Base-by-base conservation (phyloP, 2,113 vertebrate genomes). In the Hepsetus odoe region DNA sequence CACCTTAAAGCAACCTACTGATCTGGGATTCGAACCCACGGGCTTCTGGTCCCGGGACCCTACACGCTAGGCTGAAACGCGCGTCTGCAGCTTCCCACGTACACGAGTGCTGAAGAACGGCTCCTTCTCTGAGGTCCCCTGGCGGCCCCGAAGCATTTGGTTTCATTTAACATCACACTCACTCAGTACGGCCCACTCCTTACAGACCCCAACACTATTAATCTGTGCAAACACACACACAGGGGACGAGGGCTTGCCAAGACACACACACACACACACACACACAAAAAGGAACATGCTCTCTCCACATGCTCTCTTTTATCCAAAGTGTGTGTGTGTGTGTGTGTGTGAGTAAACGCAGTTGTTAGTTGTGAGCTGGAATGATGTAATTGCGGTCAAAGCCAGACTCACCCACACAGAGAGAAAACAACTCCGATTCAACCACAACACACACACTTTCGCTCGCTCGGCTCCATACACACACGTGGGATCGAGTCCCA, bases 391-490 rank as follows among this genome's bases (percentile, higher is more conserved):
- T 51, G 28, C 30, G 35, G 30, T 55, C 49, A n/a, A 14, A 55
- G 30, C 69, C 35, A 55, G 51, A 10, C 16, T 24, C 30, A 55
- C 51, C 51, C 20, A 55, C 51, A 55, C 51, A 4, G 51, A 51
- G 49, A 55, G 51, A 55, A 55, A 55, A 55, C 51, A 55, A 55
- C 24, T 68, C 24, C 22, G 5, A 55, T n/a, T 9, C 46, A n/a
- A 22, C 3, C 22, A 18, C 66, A 46, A 40, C 70, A 40, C 33
- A 40, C 55, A 73, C 72, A 49, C 72, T 22, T 55, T 55, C n/a
- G 24, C 51, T 22, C 24, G 51, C 49, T 51, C 49, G 5, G 49
- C n/a, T 2, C 1, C 51, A 49, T 9, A 46, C 18, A 20, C n/a
- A 22, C 72, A 9, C 26, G n/a, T n/a, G n/a, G n/a, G n/a, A n/a